These are phyloP conservation scores for Neodon shergylaensis DNA, from an alignment of 2,113 vertebrate species.

Conservation along the genomic window DNA sequence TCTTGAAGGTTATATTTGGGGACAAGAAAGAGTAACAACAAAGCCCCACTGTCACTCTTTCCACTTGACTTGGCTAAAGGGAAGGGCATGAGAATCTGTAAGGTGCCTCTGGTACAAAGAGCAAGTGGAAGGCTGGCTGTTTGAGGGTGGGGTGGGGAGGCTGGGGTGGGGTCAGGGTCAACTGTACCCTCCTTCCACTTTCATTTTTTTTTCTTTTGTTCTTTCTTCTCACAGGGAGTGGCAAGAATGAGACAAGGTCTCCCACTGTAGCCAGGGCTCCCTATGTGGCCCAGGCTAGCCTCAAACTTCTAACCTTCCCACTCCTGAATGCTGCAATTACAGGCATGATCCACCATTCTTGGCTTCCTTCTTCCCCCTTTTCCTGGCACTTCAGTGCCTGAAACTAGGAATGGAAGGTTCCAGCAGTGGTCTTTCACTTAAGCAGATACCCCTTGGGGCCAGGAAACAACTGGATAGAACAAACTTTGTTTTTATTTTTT, in stretches of 20 bases:
- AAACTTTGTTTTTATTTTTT: background rate
- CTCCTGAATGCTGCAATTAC: background rate
- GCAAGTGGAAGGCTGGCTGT: background rate
- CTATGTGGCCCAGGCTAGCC: background rate
- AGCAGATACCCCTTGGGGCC: background rate
- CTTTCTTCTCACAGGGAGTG: background rate
- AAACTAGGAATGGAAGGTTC: slow-evolving; percentile 7
- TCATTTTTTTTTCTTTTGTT: background rate
- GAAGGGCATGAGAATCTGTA: background rate
- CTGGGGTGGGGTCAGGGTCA: background rate
- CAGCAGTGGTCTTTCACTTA: background rate
- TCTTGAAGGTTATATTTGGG: background rate
- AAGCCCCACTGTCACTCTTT: background rate
- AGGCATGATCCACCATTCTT: background rate
- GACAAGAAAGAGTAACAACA: background rate
- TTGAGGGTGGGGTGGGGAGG: too few relatives aligned
- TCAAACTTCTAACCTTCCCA: background rate
- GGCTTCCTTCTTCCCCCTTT: background rate
- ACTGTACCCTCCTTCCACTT: background rate
- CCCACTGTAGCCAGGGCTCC: background rate
- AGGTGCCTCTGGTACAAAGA: slow-evolving; percentile 40
- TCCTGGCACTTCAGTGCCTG: background rate
- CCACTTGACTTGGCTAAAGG: background rate
- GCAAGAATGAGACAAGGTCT: background rate
- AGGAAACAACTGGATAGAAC: background rate